phyloP scores from a whole-genome alignment of 2,888 invertebrate species.

The Cataglyphis albicans region DNA sequence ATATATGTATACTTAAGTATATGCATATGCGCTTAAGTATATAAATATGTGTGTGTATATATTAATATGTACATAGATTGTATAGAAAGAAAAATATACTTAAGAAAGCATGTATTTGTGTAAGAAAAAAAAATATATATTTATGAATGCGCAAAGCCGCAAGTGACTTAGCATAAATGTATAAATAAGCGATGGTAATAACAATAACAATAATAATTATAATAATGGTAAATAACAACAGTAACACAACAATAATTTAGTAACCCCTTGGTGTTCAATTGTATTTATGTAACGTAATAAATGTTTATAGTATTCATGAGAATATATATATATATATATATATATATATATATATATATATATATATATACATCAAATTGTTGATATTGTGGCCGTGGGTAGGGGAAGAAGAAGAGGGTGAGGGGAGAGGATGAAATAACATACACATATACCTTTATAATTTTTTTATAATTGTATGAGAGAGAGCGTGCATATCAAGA shows the following conservation, averaged over 20 bases:
- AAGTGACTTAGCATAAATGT: constrained; percentile 69
- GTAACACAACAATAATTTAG: constrained; percentile 82
- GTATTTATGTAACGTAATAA: constrained; percentile 85
- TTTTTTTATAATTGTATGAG: not conserved
- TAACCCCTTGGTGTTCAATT: constrained; percentile 85
- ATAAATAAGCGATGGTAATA: constrained; percentile 67
- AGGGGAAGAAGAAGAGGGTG: too few relatives aligned
- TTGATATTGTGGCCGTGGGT: not conserved
- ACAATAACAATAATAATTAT: constrained; percentile 39
- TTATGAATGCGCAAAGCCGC: constrained; percentile 75
- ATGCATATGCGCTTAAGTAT: constrained; percentile 61
- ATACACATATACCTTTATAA: not conserved
- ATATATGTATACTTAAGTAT: constrained; percentile 64
- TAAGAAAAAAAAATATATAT: constrained; percentile 67
- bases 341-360: too few relatives aligned
- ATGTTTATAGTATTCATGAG: constrained; percentile 83
- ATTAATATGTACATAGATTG: constrained; percentile 77
- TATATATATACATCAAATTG: not conserved
- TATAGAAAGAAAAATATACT: constrained; percentile 82
- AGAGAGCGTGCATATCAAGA: not conserved
- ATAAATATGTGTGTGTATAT: constrained; percentile 55
- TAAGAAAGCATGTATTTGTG: constrained; percentile 77
- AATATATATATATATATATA: not conserved
- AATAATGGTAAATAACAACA: constrained; percentile 57
- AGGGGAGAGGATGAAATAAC: not conserved